A percentile compares a stretch with the other conserved stretches of the same genome.
Evolutionary conservation across 2,113 vertebrate species (phyloP).

Genomic region (Egretta garzetta): DNA sequence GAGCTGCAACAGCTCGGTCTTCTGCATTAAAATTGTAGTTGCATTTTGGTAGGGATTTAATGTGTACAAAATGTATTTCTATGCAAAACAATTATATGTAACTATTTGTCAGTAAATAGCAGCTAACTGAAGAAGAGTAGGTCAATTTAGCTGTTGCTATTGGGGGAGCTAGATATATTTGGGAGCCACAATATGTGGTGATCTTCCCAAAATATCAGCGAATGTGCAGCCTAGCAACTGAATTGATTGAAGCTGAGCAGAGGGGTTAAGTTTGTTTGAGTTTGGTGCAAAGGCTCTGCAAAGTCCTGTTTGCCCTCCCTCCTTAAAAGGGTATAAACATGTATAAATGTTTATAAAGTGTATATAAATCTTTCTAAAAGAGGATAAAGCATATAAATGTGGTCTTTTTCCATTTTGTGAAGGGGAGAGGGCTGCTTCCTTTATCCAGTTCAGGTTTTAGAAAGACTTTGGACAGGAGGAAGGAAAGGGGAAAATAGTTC

Average conservation of each 20-base stretch:
- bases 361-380: background rate
- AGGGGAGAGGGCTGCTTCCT: accelerated
- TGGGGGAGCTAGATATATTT: background rate
- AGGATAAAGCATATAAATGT: background rate
- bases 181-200: background rate
- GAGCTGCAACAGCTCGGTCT: background rate
- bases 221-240: background rate
- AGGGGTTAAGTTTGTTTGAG: background rate
- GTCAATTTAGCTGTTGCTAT: background rate
- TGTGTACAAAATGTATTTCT: background rate
- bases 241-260: background rate
- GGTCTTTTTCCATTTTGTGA: background rate
- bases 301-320: background rate
- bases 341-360: background rate
- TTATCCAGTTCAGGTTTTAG: background rate
- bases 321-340: background rate
- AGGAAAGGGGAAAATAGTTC: background rate
- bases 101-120: background rate
- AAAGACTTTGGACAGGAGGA: background rate
- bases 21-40: background rate
- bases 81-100: background rate
- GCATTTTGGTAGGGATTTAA: background rate
- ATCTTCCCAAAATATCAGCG: background rate
- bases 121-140: background rate
- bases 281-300: background rate